These are phyloP conservation scores for Eugnorisma glareosa DNA, from an alignment of 2,888 invertebrate species.

Conservation along the genomic window DNA sequence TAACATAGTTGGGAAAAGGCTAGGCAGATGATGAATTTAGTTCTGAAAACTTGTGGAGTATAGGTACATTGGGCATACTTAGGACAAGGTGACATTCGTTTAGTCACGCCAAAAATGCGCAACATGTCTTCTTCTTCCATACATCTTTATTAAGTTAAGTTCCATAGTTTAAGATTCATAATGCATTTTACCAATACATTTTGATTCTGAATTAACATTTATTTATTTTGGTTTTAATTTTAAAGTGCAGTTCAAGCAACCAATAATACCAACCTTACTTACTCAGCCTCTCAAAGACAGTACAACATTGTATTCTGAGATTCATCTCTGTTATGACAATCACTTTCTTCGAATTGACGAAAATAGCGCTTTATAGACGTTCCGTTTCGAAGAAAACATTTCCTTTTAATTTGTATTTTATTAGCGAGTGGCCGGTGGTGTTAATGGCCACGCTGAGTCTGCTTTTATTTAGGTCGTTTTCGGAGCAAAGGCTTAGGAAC, in stretches of 20 bases:
- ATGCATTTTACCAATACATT: neutral
- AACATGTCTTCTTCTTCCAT: too few species aligned
- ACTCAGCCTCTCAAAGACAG: slow-evolving; percentile 6
- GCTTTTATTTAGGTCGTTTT: slow-evolving; percentile 7
- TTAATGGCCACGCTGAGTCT: slow-evolving; percentile 27
- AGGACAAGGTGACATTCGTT: too few species aligned
- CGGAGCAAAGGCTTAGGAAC: neutral
- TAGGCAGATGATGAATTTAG: neutral
- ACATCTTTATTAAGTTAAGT: too few species aligned
- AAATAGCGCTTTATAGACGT: slow-evolving; percentile 63
- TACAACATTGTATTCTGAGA: slow-evolving; percentile 30
- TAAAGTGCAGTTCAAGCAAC: too few species aligned
- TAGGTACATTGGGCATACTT: too few species aligned
- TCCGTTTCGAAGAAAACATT: slow-evolving; percentile 49
- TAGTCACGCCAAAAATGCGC: too few species aligned
- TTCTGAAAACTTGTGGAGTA: too few species aligned
- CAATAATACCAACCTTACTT: too few species aligned
- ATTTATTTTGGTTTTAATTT: neutral
- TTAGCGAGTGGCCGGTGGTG: slow-evolving; percentile 31
- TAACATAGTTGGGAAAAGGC: neutral
- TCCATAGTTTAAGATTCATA: too few species aligned
- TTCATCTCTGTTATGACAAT: slow-evolving; percentile 37
- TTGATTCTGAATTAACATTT: neutral
- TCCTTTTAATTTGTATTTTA: slow-evolving; percentile 59
- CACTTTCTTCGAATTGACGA: slow-evolving; percentile 56